phyloP scores from a whole-genome alignment of 1,140 invertebrate genomes.

The Chironomus striatipennis region DNA sequence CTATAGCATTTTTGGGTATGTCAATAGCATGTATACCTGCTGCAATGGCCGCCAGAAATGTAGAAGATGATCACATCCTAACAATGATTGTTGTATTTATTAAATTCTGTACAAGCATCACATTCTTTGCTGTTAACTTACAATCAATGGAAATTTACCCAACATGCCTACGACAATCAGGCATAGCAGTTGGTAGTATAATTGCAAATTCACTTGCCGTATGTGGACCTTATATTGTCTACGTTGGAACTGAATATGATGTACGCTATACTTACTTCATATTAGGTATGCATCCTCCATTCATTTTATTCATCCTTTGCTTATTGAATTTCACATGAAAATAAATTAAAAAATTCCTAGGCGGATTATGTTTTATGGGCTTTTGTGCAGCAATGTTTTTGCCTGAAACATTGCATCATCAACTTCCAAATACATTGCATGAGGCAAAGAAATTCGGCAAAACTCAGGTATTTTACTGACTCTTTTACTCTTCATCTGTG shows the following conservation, averaged over 20 bases:
- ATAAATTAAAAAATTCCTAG: slow-evolving; percentile 27
- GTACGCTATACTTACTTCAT: slow-evolving; percentile 48
- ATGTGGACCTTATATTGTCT: slow-evolving; percentile 61
- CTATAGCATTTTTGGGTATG: slow-evolving; percentile 39
- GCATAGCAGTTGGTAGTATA: slow-evolving; percentile 52
- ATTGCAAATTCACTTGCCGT: slow-evolving; percentile 49
- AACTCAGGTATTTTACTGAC: slow-evolving; percentile 42
- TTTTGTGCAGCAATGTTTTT: slow-evolving; percentile 50
- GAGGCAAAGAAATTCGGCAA: slow-evolving; percentile 61
- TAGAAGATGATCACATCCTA: slow-evolving; percentile 37
- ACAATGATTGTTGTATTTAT: slow-evolving; percentile 46
- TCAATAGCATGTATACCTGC: slow-evolving; percentile 42
- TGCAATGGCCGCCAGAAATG: slow-evolving; percentile 35
- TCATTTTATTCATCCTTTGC: slow-evolving; percentile 50
- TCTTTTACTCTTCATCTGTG: not conserved
- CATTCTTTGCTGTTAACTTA: slow-evolving; percentile 55
- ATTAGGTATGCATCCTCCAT: slow-evolving; percentile 35
- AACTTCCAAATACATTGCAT: slow-evolving; percentile 58
- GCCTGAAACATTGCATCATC: slow-evolving; percentile 60
- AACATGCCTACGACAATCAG: slow-evolving; percentile 55
- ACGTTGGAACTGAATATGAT: slow-evolving; percentile 45
- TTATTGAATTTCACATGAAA: not conserved
- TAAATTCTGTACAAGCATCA: slow-evolving; percentile 51
- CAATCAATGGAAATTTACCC: slow-evolving; percentile 60
- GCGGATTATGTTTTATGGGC: slow-evolving; percentile 44